Evolutionary conservation across 2,797 vertebrate genomes (phyloP).

Genomic region (Molossus molossus): DNA sequence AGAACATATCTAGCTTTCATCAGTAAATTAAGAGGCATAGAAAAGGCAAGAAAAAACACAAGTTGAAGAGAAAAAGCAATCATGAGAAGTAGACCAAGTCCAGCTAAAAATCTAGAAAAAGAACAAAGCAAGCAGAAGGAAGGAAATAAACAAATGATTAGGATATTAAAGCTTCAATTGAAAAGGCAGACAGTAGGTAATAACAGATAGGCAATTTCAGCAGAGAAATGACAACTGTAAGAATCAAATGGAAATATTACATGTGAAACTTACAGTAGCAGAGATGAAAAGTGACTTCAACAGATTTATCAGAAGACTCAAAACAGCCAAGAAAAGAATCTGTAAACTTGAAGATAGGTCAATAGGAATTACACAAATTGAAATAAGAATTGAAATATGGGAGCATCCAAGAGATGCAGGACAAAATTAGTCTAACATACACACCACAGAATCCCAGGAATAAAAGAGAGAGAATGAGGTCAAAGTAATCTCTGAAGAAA

Average conservation of each 20-base stretch:
- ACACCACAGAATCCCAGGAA: not conserved
- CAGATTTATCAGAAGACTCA: not conserved
- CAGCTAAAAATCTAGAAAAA: not conserved
- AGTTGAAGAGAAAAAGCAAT: not conserved
- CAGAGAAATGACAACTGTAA: not conserved
- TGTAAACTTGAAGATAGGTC: not conserved
- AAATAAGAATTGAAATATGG: not conserved
- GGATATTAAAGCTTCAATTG: not conserved
- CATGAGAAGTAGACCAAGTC: not conserved
- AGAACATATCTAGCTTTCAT: not conserved
- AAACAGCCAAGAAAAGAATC: not conserved
- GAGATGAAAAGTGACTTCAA: not conserved
- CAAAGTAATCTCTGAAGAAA: not conserved
- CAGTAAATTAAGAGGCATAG: not conserved
- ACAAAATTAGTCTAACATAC: not conserved
- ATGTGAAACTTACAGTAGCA: not conserved
- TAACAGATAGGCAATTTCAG: not conserved
- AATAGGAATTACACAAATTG: not conserved
- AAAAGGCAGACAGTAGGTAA: not conserved
- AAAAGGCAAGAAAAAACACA: not conserved
- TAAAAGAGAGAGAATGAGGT: not conserved
- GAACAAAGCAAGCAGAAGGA: constrained; percentile 11
- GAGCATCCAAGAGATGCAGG: not conserved
- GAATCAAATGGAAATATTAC: not conserved
- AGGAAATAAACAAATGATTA: not conserved